Base-by-base conservation (phyloP, 2,888 invertebrate species). In the Nomada hirtipes region DNA sequence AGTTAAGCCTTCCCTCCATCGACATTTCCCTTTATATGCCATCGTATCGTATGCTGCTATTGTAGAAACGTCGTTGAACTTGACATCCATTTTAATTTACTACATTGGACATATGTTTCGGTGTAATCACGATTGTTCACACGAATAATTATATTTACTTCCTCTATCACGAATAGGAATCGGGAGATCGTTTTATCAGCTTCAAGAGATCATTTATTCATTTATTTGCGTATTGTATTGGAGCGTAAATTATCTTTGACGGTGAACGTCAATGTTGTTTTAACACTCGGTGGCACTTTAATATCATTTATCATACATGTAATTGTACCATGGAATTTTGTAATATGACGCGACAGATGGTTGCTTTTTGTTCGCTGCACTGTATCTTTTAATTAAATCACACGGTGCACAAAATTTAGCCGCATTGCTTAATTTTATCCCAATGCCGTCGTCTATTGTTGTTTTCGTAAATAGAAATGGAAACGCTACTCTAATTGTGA, bases 1-100 rank as follows among this genome's bases (percentile, higher is more conserved):
- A 65, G 70, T 26, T 70, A n/a, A 60, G 59, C 64, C 72, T 78
- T 63, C 57, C 67, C 72, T 75, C 77, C 75, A 72, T 74, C 71
- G 76, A 72, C 53, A 50, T 52, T 42, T 47, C 18, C 36, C 53
- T 70, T 81, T 81, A 64, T 44, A 11, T 42, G 57, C 52, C 13
- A 29, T 67, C 57, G 63, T 79, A 61, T 78, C 61, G 23, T 20
- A 10, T 11, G 9, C 42, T 80, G 26, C n/a, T 18, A 42, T 26
- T 52, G 67, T 52, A 23, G 23, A 71, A 67, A 47, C 11, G 47
- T 7, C 20, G 44, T 1, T 72, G 44, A 57, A 36, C 67, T 63
- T 50, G 61, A 80, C 71, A 71, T 7, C 29, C 44, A 52, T 80
- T 78, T 63, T 29, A 42, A 2, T 57, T 77, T 44, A 10, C 9